Evolutionary conservation across 2,888 invertebrate species (phyloP).

Genomic region (Seira musarum): DNA sequence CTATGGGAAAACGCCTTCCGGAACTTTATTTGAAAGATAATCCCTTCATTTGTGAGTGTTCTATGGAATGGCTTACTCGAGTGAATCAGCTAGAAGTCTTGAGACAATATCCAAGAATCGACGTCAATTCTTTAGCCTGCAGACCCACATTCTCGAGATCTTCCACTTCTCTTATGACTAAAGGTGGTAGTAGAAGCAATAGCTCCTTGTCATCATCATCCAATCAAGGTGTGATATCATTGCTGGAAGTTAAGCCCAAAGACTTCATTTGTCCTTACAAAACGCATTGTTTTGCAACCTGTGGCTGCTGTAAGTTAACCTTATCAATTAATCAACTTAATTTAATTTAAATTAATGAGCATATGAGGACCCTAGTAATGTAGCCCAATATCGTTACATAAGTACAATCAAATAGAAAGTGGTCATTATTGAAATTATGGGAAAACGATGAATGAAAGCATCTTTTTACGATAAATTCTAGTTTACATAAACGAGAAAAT

Average conservation of each 20-base stretch:
- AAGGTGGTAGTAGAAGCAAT: not conserved
- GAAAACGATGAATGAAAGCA: too few species aligned
- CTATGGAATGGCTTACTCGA: conserved; percentile 88
- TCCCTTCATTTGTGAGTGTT: conserved; percentile 89
- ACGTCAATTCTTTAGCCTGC: conserved; percentile 85
- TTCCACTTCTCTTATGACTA: too few species aligned
- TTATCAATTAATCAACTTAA: too few species aligned
- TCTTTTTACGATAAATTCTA: too few species aligned
- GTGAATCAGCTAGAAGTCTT: conserved; percentile 82
- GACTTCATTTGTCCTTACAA: conserved; percentile 94
- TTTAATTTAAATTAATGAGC: too few species aligned
- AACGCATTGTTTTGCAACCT: conserved; percentile 93
- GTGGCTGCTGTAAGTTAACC: too few species aligned
- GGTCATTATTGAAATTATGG: too few species aligned
- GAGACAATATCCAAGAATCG: conserved; percentile 84
- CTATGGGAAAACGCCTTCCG: conserved; percentile 81
- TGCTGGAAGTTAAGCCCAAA: conserved; percentile 77
- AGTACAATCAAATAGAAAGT: too few species aligned
- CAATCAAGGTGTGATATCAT: not conserved
- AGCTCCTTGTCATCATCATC: too few species aligned
- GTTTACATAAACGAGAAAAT: too few species aligned
- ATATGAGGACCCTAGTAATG: too few species aligned
- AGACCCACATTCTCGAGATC: conserved; percentile 79
- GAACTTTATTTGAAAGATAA: conserved; percentile 87
- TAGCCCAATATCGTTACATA: too few species aligned